Evolutionary conservation across 2,797 vertebrate species (phyloP), one percentile per base, ranked within the genome.

Genomic region (Ficedula albicollis): DNA sequence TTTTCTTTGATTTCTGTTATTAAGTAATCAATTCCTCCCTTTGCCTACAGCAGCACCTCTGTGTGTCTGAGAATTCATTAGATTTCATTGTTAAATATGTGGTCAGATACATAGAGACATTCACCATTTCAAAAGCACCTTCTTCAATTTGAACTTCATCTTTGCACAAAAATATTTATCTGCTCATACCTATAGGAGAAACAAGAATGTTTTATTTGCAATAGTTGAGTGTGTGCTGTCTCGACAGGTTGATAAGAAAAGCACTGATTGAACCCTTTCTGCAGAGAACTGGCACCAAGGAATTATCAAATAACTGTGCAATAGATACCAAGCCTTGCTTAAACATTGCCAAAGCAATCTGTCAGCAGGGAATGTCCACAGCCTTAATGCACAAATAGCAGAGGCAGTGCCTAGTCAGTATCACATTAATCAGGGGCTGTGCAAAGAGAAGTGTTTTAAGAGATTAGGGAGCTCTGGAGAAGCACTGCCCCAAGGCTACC

Each of bases 251-350:
- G 38, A 49, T 84, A 87, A 79, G 72, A 55, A 91, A 79, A 69
- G n/a, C 26, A n/a, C 39, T 46, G 63, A 64, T 30, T 48, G 79
- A 84, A 87, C 7, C 26, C 17, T 32, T 84, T 41, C 30, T 81
- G 69, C 69, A 84, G 6, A 13, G 73, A 69, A 73, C 72, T 2
- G 19, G 81, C 85, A 90, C 43, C 14, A 21, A 36, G 76, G 68
- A 81, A 38, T 95, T 85, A 92, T 93, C 86, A 95, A 96, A 94
- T 90, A 87, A 83, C 93, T 67, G 54, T 95, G 73, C 90, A 69
- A 78, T 41, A 95, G 93, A 96, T 92, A 93, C 34, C 46, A 85
- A 95, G 68, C 89, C 60, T n/a, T 96, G 87, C 84, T 96, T 89
- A 81, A 96, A 89, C 63, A 75, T 64, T 94, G 83, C 87, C 91